Evolutionary conservation across 2,113 vertebrate genomes (phyloP).

Genomic region (Dasypus novemcinctus): DNA sequence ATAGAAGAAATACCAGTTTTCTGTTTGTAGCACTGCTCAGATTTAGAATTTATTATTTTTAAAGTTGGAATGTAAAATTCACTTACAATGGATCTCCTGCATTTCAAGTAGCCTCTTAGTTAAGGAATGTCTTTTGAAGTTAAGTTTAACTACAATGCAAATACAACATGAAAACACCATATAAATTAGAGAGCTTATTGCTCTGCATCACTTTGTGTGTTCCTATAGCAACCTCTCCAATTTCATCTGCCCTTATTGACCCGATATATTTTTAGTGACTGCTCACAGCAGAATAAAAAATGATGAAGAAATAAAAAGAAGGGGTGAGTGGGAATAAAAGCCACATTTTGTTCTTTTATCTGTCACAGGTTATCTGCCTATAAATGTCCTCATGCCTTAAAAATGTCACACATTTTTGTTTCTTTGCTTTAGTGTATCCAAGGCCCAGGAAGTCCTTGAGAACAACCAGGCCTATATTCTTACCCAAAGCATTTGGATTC

Average conservation of each 20-base stretch:
- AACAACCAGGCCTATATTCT: not conserved
- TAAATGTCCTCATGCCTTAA: not conserved
- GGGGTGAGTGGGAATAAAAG: not conserved
- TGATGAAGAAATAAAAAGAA: not conserved
- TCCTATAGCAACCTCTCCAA: constrained; percentile 58
- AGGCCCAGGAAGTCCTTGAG: not conserved
- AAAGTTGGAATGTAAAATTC: constrained; percentile 42
- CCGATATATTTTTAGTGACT: constrained; percentile 56
- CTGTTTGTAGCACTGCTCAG: not conserved
- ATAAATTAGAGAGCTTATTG: constrained; percentile 33
- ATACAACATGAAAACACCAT: constrained; percentile 22
- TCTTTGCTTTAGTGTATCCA: not conserved
- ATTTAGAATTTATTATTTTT: constrained; percentile 55
- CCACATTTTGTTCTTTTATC: not conserved
- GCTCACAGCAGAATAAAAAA: constrained; percentile 37
- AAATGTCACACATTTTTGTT: not conserved
- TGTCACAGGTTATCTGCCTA: not conserved
- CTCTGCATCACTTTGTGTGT: constrained; percentile 16
- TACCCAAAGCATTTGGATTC: not conserved
- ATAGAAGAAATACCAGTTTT: constrained; percentile 32
- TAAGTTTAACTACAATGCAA: constrained; percentile 25
- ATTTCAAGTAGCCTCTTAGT: constrained; percentile 2
- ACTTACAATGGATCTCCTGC: not conserved
- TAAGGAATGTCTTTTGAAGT: constrained; percentile 51
- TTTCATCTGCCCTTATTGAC: constrained; percentile 67